Percentiles rank a stretch among this genome's conserved stretches.
Evolutionary conservation across 1,140 invertebrate species (phyloP).

Genomic region (Neotoxoptera formosana): DNA sequence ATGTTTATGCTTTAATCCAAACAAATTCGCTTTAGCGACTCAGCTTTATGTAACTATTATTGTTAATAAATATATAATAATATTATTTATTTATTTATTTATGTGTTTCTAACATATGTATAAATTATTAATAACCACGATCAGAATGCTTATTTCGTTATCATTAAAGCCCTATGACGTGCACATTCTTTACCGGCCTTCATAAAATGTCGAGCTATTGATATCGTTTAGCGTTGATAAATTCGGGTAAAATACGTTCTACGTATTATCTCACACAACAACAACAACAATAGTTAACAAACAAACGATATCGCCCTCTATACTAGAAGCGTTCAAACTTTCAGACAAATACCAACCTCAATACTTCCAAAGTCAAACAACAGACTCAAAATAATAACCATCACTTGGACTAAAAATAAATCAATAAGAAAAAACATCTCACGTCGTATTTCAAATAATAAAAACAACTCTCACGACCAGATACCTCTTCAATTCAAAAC

Average conservation of each 20-base stretch:
- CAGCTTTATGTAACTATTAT: neutral
- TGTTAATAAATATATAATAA: neutral
- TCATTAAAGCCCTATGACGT: neutral
- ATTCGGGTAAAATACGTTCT: neutral
- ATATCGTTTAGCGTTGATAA: neutral
- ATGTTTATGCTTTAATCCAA: neutral
- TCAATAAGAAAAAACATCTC: slow-evolving; percentile 3
- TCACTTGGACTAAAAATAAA: neutral
- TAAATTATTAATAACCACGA: neutral
- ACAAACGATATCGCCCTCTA: neutral
- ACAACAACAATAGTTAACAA: neutral
- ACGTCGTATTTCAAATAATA: slow-evolving; percentile 15
- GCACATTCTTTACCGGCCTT: neutral
- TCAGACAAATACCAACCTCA: neutral
- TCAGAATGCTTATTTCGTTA: neutral
- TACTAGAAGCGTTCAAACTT: neutral
- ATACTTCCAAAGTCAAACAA: neutral
- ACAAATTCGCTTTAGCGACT: neutral
- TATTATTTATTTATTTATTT: neutral
- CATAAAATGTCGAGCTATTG: neutral
- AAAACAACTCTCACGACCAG: neutral
- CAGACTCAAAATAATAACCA: slow-evolving; percentile 8
- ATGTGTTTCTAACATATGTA: neutral
- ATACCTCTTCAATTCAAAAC: slow-evolving; percentile 6
- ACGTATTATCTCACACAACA: neutral